These are phyloP conservation scores for Entomobrya proxima DNA, from an alignment of 2,888 invertebrate genomes.

Conservation along the genomic window DNA sequence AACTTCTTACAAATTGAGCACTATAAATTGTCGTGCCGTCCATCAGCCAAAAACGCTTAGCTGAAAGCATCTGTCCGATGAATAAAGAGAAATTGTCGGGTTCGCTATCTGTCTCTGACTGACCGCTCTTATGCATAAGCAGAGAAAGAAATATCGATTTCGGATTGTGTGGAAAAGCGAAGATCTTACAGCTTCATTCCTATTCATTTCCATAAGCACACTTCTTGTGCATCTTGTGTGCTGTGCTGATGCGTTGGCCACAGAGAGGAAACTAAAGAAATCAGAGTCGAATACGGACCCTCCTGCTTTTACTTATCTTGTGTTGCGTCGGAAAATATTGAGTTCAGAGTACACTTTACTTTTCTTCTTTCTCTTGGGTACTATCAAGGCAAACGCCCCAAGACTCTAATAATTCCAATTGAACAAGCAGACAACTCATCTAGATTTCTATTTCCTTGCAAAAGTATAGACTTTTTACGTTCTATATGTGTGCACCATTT, in stretches of 20 bases:
- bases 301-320: constrained; percentile 16
- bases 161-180: constrained; percentile 38
- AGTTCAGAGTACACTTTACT: neutral
- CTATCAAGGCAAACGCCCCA: constrained; percentile 67
- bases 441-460: constrained; percentile 10
- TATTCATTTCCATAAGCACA: neutral
- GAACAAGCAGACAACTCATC: constrained; percentile 60
- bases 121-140: constrained; percentile 64
- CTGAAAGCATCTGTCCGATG: neutral
- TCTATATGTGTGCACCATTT: neutral
- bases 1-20: too few relatives aligned
- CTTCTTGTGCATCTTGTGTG: too few relatives aligned
- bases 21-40: neutral
- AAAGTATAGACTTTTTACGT: neutral
- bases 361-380: constrained; percentile 54
- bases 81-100: neutral
- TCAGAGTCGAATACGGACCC: constrained; percentile 15
- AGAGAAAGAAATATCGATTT: constrained; percentile 62
- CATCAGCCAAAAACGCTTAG: constrained; percentile 9
- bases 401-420: constrained; percentile 67
- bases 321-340: neutral
- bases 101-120: constrained; percentile 5
- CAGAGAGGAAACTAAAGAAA: constrained; percentile 5
- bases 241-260: neutral
- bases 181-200: neutral